Evolutionary conservation across 2,888 invertebrate genomes (phyloP).

Genomic region (Tenthredo livida): DNA sequence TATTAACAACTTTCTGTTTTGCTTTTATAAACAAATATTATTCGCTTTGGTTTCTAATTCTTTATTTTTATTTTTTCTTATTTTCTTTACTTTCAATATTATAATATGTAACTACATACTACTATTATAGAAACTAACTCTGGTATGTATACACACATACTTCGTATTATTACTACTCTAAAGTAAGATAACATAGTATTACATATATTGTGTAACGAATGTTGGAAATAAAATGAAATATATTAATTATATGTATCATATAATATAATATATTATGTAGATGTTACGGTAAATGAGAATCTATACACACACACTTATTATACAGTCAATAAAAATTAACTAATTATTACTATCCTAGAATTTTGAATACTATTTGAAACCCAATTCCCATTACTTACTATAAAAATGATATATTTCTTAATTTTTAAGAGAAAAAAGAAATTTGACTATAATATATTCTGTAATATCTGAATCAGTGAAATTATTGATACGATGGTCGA

Average conservation of each 20-base stretch:
- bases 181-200: not conserved
- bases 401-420: not conserved
- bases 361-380: not conserved
- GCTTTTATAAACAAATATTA: not conserved
- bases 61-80: not conserved
- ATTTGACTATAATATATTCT: not conserved
- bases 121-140: not conserved
- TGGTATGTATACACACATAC: not conserved
- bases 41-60: not conserved
- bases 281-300: not conserved
- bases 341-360: not conserved
- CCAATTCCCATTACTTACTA: not conserved
- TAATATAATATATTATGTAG: slow-evolving; percentile 22
- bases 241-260: slow-evolving; percentile 2
- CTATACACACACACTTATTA: slow-evolving; percentile 14
- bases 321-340: slow-evolving; percentile 24
- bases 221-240: slow-evolving; percentile 1
- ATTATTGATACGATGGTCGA: not conserved
- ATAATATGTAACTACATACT: not conserved
- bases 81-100: no score
- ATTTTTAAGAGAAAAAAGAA: not conserved
- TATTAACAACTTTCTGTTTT: not conserved
- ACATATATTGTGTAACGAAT: slow-evolving; percentile 6
- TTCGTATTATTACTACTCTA: not conserved
- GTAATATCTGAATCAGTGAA: not conserved